Conservation (phyloP, 2,888 invertebrate species). For the Poecilus cupreus region DNA sequence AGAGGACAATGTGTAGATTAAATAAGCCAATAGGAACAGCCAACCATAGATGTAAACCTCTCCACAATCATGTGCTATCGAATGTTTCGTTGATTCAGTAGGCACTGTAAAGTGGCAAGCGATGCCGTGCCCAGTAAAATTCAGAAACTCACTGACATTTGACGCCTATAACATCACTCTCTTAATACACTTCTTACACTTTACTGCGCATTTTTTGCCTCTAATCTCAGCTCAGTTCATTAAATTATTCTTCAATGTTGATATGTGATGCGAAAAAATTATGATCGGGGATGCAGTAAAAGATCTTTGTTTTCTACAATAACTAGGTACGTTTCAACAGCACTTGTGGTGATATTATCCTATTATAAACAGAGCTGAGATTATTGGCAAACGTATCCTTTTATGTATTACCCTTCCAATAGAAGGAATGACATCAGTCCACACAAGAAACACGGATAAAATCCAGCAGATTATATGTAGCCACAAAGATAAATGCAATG, state of each 20-base stretch:
- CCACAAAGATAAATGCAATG: conserved; percentile 71
- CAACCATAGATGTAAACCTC: conserved; percentile 68
- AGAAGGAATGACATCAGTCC: conserved; percentile 75
- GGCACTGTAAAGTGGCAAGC: conserved; percentile 69
- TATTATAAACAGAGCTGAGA: background rate
- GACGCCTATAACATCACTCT: conserved; percentile 64
- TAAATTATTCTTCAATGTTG: too few relatives aligned
- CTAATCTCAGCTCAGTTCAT: too few relatives aligned
- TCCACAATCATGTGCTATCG: conserved; percentile 34
- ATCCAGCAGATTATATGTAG: conserved; percentile 73
- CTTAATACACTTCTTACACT: too few relatives aligned
- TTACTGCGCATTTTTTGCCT: too few relatives aligned
- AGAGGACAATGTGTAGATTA: conserved; percentile 72
- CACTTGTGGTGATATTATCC: too few relatives aligned
- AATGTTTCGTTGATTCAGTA: conserved; percentile 8
- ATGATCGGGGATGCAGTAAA: too few relatives aligned
- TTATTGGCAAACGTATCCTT: conserved; percentile 53
- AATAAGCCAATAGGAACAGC: conserved; percentile 73
- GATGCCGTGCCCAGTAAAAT: conserved; percentile 69
- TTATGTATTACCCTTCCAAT: conserved; percentile 74
- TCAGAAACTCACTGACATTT: conserved; percentile 68
- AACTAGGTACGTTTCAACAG: too few relatives aligned
- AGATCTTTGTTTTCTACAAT: too few relatives aligned
- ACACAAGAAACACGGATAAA: conserved; percentile 72
- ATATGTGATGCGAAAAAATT: too few relatives aligned